These are phyloP conservation scores for Halichondria panicea DNA, from an alignment of 37 sponge, comb jelly and placozoan genomes.

Conservation along the genomic window DNA sequence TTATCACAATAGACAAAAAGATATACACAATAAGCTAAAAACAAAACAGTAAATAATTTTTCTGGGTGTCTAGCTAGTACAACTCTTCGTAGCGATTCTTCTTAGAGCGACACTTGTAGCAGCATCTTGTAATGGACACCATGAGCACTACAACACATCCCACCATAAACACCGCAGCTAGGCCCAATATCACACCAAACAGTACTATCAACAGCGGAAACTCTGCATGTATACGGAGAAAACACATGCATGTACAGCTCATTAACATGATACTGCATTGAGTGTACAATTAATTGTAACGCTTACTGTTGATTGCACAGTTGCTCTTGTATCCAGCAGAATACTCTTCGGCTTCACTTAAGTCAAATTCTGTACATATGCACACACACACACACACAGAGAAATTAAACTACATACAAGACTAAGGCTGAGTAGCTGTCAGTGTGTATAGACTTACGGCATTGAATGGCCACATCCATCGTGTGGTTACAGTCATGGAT, in stretches of 20 bases:
- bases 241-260: background rate
- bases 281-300: too few species aligned
- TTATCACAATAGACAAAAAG: too few species aligned
- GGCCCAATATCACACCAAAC: background rate
- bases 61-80: too few species aligned
- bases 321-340: background rate
- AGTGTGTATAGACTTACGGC: slow-evolving; percentile 25
- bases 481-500: slow-evolving; percentile 47
- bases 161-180: background rate
- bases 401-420: background rate
- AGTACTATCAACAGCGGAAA: background rate
- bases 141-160: background rate
- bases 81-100: too few species aligned
- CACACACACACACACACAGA: background rate
- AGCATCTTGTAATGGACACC: background rate
- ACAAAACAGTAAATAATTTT: too few species aligned
- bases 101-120: too few species aligned
- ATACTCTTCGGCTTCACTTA: slow-evolving; percentile 8
- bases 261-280: too few species aligned
- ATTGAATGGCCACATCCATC: slow-evolving; percentile 38
- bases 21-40: too few species aligned
- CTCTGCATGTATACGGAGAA: background rate
- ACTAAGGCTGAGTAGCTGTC: background rate
- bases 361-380: slow-evolving; percentile 1
- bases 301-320: background rate